Conservation (phyloP, 2,888 invertebrate genomes). For the Watsonalla cultraria region DNA sequence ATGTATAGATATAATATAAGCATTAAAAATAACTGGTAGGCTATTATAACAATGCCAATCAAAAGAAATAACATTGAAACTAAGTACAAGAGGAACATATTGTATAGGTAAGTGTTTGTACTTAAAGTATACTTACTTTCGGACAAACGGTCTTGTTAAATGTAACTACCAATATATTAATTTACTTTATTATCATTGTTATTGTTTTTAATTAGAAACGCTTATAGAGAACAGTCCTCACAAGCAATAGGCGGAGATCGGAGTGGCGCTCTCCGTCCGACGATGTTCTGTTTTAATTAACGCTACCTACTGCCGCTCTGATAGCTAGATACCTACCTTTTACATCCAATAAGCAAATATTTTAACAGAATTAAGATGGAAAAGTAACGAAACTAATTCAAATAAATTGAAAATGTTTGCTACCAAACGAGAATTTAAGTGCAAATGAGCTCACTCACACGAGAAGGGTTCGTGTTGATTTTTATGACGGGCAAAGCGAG, state of each 20-base stretch:
- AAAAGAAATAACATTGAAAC: too few species aligned
- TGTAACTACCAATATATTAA: constrained; percentile 46
- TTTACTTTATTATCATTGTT: constrained; percentile 33
- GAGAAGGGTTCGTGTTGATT: constrained; percentile 51
- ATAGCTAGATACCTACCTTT: constrained; percentile 28
- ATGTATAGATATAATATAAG: too few species aligned
- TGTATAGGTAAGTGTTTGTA: too few species aligned
- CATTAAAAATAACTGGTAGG: too few species aligned
- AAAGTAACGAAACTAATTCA: constrained; percentile 14
- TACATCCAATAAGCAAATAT: constrained; percentile 28
- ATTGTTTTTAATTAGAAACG: constrained; percentile 61
- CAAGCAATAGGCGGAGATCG: constrained; percentile 28
- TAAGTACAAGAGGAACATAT: too few species aligned
- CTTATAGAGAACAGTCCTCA: constrained; percentile 34
- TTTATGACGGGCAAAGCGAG: constrained; percentile 59
- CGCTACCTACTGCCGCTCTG: constrained; percentile 35
- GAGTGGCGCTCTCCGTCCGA: constrained; percentile 15
- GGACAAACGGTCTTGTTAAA: constrained; percentile 17
- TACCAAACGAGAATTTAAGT: constrained; percentile 24
- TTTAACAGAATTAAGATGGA: constrained; percentile 21
- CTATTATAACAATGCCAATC: too few species aligned
- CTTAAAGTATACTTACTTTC: too few species aligned
- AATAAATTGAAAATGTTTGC: constrained; percentile 24
- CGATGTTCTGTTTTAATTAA: constrained; percentile 65
- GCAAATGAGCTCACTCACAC: constrained; percentile 30